A percentile compares a stretch with the other conserved stretches of the same genome.
These are phyloP conservation scores for Smittia aterrima DNA, from an alignment of 2,888 invertebrate genomes.

Conservation along the genomic window DNA sequence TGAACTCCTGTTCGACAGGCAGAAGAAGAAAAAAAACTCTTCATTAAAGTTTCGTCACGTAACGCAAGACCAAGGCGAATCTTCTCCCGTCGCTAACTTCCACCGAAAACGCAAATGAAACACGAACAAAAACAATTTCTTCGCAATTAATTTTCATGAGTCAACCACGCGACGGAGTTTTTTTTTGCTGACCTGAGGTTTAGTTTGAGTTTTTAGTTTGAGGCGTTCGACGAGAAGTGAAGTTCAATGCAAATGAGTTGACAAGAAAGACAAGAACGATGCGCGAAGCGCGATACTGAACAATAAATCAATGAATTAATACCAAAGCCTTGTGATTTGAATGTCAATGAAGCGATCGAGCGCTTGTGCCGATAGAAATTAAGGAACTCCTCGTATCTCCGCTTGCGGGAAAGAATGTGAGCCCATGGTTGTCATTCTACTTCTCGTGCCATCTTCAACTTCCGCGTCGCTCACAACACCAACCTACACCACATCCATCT, in stretches of 20 bases:
- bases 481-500: conserved; percentile 28
- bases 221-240: neutral
- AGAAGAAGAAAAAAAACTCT: neutral
- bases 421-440: conserved; percentile 54
- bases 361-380: neutral
- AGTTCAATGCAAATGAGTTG: conserved; percentile 21
- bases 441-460: conserved; percentile 52
- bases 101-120: neutral
- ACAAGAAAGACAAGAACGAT: conserved; percentile 14
- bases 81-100: conserved; percentile 6
- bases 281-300: conserved; percentile 30
- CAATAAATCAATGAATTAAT: conserved; percentile 1
- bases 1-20: conserved; percentile 10
- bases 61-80: neutral
- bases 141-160: conserved; percentile 21
- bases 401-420: conserved; percentile 34
- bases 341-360: neutral
- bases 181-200: neutral
- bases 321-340: conserved; percentile 28
- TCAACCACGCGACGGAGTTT: conserved; percentile 1
- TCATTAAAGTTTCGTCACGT: conserved; percentile 30
- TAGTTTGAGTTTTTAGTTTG: neutral
- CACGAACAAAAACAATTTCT: conserved; percentile 1
- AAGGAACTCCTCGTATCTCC: conserved; percentile 16
- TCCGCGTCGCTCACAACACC: conserved; percentile 34